phyloP scores from a whole-genome alignment of 2,797 vertebrate species.

The Hoplostethus atlanticus region DNA sequence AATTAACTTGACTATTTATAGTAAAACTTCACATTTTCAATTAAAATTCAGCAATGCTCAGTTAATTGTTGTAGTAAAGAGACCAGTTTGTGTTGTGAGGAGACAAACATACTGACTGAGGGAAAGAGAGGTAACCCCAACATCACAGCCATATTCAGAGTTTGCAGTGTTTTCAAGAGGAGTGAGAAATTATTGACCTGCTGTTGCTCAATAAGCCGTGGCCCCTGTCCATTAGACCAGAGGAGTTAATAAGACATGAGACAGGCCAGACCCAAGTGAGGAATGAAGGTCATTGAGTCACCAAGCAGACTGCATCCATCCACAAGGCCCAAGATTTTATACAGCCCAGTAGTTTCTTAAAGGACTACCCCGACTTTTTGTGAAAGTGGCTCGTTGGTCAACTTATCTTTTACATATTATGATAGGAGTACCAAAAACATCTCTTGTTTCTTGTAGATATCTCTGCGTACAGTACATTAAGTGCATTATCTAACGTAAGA shows the following conservation, averaged over 20 bases:
- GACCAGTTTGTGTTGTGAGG: conserved; percentile 1
- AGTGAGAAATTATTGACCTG: conserved; percentile 66
- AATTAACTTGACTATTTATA: background rate
- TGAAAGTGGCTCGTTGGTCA: too few species aligned
- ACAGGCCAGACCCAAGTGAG: conserved; percentile 80
- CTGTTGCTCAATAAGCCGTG: conserved; percentile 84
- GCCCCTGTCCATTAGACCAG: conserved; percentile 80
- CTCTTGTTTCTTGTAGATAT: too few species aligned
- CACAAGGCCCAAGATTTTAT: conserved; percentile 71
- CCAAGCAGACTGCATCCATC: conserved; percentile 78
- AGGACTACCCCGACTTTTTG: too few species aligned
- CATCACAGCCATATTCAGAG: conserved; percentile 61
- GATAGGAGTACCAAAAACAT: too few species aligned
- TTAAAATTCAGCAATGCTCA: too few species aligned
- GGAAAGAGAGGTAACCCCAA: conserved; percentile 45
- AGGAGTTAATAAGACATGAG: conserved; percentile 86
- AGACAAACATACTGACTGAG: conserved; percentile 29
- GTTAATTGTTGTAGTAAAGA: too few species aligned
- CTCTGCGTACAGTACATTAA: too few species aligned
- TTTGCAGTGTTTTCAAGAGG: conserved; percentile 72
- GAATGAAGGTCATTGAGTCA: conserved; percentile 84
- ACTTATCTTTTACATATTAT: too few species aligned
- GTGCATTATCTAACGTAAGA: too few species aligned
- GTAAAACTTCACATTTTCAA: background rate
- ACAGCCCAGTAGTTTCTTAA: conserved; percentile 61